Base-by-base conservation (phyloP, 64 coral and sea anemone genomes). In the Pocillopora verrucosa region DNA sequence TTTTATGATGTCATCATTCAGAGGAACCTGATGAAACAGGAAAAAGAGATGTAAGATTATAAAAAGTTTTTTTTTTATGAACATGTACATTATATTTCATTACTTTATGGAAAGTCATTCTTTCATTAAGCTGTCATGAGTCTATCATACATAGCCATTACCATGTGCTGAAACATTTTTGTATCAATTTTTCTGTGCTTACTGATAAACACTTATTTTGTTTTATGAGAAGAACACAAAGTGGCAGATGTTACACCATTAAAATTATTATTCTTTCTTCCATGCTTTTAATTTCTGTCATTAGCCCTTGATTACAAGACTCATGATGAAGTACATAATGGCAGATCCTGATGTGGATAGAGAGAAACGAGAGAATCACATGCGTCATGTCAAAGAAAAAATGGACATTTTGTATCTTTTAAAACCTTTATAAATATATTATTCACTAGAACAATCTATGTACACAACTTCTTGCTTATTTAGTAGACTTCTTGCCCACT, bases 21-120 rank as follows among this genome's bases (percentile, higher is more conserved):
- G 82, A 84, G 57, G 82, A 84, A 84, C 82, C 82, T 70, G 82
- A 84, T 84, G 82, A 84, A 65, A 84, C 82, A 56, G 82, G 82
- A 19, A 84, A 20, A 19, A 84, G 82, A 84, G 82, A 84, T 67
- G 82, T 84, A 72, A 72, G 82, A 69, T 69, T 69, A 69, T n/a
- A n/a, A n/a, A 5, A n/a, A 51, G 41, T 51, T 51, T 51, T 51
- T 51, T 45, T 51, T 51, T 1, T 7, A 7, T 51, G 41, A 3
- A 51, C 41, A 51, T 51, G 7, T 51, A 7, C 41, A 51, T 51
- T 51, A 51, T 51, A 51, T 51, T 51, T 51, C 41, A 3, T 51
- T 51, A 4, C 41, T 51, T 7, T 51, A 7, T 51, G 41, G 7
- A 7, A 51, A 51, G 41, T 51, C 41, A 51, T 51, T 51, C 41